Evolutionary conservation across 2,888 invertebrate species (phyloP).

Genomic region (Melanotus villosus): DNA sequence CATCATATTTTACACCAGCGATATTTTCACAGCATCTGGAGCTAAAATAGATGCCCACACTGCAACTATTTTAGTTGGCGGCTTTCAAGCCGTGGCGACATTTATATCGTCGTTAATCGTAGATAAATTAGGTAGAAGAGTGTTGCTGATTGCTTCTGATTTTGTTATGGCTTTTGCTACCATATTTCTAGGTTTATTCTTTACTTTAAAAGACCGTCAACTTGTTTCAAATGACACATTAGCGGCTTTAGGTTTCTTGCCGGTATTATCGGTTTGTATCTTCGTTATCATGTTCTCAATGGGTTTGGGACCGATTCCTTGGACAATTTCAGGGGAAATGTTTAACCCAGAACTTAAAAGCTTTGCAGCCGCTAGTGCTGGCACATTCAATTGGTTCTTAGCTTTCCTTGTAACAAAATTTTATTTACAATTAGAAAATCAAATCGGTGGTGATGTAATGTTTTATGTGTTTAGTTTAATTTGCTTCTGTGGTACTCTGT

Average conservation of each 20-base stretch:
- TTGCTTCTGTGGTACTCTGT: conserved; percentile 76
- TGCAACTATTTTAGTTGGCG: conserved; percentile 85
- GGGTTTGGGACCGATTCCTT: conserved; percentile 91
- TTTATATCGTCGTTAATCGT: conserved; percentile 83
- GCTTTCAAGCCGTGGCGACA: conserved; percentile 84
- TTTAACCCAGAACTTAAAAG: conserved; percentile 86
- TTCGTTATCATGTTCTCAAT: conserved; percentile 87
- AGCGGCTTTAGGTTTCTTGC: conserved; percentile 78
- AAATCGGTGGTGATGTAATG: conserved; percentile 75
- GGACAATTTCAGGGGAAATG: conserved; percentile 88
- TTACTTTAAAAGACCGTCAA: conserved; percentile 69
- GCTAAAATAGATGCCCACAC: conserved; percentile 72
- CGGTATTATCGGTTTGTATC: conserved; percentile 79
- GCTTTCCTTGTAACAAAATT: conserved; percentile 86
- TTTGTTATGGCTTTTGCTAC: conserved; percentile 79
- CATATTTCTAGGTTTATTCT: conserved; percentile 81
- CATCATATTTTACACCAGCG: conserved; percentile 83
- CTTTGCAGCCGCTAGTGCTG: conserved; percentile 83
- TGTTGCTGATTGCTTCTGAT: conserved; percentile 82
- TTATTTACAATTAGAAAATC: conserved; percentile 72
- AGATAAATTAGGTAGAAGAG: conserved; percentile 84
- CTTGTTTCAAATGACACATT: conserved; percentile 68
- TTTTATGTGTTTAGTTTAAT: conserved; percentile 84
- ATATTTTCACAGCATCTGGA: conserved; percentile 81
- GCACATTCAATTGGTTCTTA: conserved; percentile 86